Conservation (phyloP, 2,113 vertebrate genomes). For the Caranx ignobilis region DNA sequence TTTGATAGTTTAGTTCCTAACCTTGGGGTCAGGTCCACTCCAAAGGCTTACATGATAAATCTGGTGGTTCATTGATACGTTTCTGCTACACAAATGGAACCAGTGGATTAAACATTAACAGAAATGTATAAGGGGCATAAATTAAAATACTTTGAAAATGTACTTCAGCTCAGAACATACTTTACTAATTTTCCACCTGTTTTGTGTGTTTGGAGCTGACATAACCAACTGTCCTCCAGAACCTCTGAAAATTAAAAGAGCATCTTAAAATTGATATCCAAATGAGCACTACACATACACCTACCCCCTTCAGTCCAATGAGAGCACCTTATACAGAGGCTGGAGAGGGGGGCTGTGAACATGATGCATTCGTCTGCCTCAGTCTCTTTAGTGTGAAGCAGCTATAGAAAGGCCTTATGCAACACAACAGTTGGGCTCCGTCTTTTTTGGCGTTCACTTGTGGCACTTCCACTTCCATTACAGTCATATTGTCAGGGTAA, state of each 20-base stretch:
- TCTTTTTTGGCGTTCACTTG: slow-evolving; percentile 54
- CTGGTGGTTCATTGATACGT: neutral
- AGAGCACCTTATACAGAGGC: neutral
- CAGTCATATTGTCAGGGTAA: slow-evolving; percentile 68
- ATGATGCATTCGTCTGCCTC: slow-evolving; percentile 19
- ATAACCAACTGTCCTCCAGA: neutral
- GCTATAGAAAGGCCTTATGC: slow-evolving; percentile 29
- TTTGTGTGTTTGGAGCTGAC: too few species aligned
- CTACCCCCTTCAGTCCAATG: too few species aligned
- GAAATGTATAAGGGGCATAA: too few species aligned
- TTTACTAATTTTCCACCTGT: too few species aligned
- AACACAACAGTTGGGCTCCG: slow-evolving; percentile 66
- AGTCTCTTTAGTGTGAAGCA: slow-evolving; percentile 12
- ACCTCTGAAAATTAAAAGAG: neutral
- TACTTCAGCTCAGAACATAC: too few species aligned
- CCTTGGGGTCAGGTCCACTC: neutral
- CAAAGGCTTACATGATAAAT: neutral
- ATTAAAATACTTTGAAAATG: too few species aligned
- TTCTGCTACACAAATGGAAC: too few species aligned
- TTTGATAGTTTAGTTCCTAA: too few species aligned
- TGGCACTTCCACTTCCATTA: slow-evolving; percentile 69
- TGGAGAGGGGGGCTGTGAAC: slow-evolving; percentile 3
- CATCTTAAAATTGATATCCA: neutral
- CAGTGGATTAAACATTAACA: too few species aligned
- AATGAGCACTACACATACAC: neutral